Evolutionary conservation across 2,888 invertebrate species (phyloP), one percentile per base, ranked within the genome.

Genomic region (Epistrophella euchroma): DNA sequence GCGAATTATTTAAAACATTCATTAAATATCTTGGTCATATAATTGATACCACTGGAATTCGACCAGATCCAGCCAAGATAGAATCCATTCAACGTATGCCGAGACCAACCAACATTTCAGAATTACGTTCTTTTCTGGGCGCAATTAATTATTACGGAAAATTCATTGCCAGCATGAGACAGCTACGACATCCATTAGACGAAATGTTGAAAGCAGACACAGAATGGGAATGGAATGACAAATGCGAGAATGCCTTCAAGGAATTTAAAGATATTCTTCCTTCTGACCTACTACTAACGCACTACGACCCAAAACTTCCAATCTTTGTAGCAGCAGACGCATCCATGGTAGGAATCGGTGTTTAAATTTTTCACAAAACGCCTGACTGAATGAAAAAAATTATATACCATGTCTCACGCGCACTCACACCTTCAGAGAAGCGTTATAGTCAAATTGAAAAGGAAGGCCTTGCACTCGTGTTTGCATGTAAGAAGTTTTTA

Each of bases 391-490:
- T 32, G 32, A 32, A 32, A 28, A 56, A 56, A 56, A 32, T 56
- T 13, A 56, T 56, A 32, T 56, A 56, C 17, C 56, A 56, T 56
- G 56, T 56, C 56, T 56, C 90, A 19, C 81, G 89, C 62, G 88
- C 89, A 5, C 76, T 92, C 19, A 89, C 88, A 37, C 47, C 28
- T 19, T 80, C 90, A 17, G 90, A 91, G 83, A 79, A 87, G 43
- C 89, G 89, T 40, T 91, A 91, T 84, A 88, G 89, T 19, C 90
- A 91, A 87, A 88, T 90, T 13, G 89, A 91, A 62, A 88, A 89
- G 81, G 90, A 91, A 85, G 91, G 89, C 17, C 81, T 91, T n/a
- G 88, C 89, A 37, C 83, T 90, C 13, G 87, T 89, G 10, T 91
- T 89, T 81, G 90, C 88, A 7, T 88, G 90, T 15, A 89, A 88